A percentile compares a stretch with the other conserved stretches of the same genome.
Evolutionary conservation across 2,888 invertebrate species (phyloP).

Genomic region (Sphaerophoria rueppellii): DNA sequence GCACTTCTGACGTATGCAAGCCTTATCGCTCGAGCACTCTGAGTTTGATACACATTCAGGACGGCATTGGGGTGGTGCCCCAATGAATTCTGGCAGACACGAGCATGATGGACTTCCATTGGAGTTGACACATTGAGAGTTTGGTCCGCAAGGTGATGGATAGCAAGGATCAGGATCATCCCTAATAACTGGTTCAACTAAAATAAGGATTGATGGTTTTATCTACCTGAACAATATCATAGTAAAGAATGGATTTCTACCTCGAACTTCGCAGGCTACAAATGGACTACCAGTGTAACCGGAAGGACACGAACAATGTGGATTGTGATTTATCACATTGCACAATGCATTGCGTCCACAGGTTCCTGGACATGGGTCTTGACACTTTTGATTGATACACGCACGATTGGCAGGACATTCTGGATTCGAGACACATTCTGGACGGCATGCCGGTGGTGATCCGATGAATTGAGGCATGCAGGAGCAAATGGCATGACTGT

Average conservation of each 20-base stretch:
- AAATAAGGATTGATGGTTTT: slow-evolving; percentile 4
- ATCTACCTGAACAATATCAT: neutral
- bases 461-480: slow-evolving; percentile 86
- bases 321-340: slow-evolving; percentile 88
- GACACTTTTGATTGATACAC: slow-evolving; percentile 87
- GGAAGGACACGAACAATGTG: slow-evolving; percentile 87
- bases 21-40: slow-evolving; percentile 87
- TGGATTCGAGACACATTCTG: slow-evolving; percentile 87
- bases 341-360: slow-evolving; percentile 88
- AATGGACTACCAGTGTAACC: slow-evolving; percentile 88
- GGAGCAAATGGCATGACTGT: slow-evolving; percentile 85
- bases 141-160: slow-evolving; percentile 88
- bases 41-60: slow-evolving; percentile 89
- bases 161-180: slow-evolving; percentile 82
- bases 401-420: slow-evolving; percentile 87
- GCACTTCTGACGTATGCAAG: slow-evolving; percentile 90
- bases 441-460: slow-evolving; percentile 87
- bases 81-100: slow-evolving; percentile 87
- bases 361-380: slow-evolving; percentile 88
- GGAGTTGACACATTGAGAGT: slow-evolving; percentile 87
- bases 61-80: slow-evolving; percentile 88
- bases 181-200: slow-evolving; percentile 74
- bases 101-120: slow-evolving; percentile 88
- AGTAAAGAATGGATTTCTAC: slow-evolving; percentile 13
- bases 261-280: slow-evolving; percentile 82